Evolutionary conservation across 2,113 vertebrate genomes (phyloP).

Genomic region (Anser cygnoides): DNA sequence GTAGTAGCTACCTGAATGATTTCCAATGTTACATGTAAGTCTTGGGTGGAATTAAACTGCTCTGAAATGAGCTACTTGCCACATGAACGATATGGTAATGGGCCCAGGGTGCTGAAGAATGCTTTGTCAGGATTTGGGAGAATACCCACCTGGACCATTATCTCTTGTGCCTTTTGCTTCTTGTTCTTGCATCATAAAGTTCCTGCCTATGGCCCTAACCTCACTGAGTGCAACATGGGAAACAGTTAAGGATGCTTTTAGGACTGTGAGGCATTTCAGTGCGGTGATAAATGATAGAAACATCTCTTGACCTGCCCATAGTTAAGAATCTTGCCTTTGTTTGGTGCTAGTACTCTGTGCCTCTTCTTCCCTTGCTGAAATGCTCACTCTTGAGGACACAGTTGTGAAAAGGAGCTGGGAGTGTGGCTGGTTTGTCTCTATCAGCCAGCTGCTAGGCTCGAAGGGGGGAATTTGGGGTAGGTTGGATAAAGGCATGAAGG

Average conservation of each 20-base stretch:
- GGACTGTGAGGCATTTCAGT: neutral
- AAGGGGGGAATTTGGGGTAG: neutral
- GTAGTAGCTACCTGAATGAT: neutral
- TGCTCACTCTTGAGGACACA: neutral
- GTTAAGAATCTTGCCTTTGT: neutral
- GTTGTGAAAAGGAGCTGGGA: neutral
- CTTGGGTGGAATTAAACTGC: slow-evolving; percentile 7
- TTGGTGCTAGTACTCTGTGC: neutral
- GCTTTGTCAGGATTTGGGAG: neutral
- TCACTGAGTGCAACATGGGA: neutral
- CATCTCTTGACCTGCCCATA: neutral
- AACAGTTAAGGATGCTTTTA: neutral
- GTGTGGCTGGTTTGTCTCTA: neutral
- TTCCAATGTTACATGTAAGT: neutral
- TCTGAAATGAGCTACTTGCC: neutral
- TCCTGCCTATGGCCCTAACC: neutral
- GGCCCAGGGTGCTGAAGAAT: neutral
- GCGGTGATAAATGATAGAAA: neutral
- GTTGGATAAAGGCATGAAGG: neutral
- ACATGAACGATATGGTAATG: neutral
- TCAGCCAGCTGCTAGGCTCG: neutral
- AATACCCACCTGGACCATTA: neutral
- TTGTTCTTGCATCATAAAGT: neutral
- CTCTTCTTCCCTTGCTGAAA: neutral
- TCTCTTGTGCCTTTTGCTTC: neutral